phyloP scores from a whole-genome alignment of 2,113 vertebrate genomes.

The Micronisus gabar region DNA sequence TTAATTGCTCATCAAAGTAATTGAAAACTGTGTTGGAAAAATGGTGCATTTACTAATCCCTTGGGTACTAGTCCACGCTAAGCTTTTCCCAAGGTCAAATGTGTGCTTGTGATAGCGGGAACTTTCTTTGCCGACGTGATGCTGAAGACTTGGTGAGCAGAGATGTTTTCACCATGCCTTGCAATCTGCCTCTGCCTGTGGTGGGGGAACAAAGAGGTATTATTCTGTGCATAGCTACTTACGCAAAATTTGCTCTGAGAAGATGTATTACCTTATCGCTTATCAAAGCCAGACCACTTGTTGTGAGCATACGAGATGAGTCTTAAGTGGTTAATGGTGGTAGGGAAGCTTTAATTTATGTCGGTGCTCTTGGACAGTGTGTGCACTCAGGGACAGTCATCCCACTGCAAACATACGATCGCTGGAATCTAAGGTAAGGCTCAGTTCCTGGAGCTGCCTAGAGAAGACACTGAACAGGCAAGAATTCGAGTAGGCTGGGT shows the following conservation, averaged over 20 bases:
- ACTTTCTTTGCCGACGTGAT: not conserved
- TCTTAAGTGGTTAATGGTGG: not conserved
- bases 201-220: not conserved
- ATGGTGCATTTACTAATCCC: constrained; percentile 68
- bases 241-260: not conserved
- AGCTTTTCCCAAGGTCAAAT: constrained; percentile 67
- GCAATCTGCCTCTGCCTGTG: not conserved
- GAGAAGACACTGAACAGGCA: not conserved
- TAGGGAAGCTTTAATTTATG: not conserved
- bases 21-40: constrained; percentile 68
- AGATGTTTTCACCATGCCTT: not conserved
- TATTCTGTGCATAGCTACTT: not conserved
- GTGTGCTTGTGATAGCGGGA: not conserved
- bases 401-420: not conserved
- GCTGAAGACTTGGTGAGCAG: not conserved
- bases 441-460: not conserved
- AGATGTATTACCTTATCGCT: rapidly evolving
- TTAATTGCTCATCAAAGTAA: constrained; percentile 78
- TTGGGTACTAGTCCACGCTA: constrained; percentile 55
- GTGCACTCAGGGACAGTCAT: not conserved
- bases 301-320: not conserved
- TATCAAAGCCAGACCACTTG: not conserved
- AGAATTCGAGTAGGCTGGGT: not conserved
- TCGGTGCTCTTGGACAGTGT: not conserved
- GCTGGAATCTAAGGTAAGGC: not conserved